Conservation (phyloP, 1,140 invertebrate genomes). For the Zeugodacus cucurbitae region DNA sequence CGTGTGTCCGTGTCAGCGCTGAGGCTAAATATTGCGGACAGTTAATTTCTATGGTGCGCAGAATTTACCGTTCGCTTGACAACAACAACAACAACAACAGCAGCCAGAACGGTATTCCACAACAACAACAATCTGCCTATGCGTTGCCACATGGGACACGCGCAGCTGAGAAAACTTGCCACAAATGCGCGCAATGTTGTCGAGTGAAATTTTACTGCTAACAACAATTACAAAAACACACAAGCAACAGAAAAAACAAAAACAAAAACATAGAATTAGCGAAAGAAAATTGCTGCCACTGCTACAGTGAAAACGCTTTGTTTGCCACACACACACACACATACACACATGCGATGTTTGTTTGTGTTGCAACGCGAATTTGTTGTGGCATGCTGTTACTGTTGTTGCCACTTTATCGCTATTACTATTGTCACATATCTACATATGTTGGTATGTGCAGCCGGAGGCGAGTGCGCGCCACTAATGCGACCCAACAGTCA, state of each 20-base stretch:
- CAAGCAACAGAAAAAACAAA: neutral
- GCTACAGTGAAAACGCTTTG: neutral
- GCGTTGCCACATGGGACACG: neutral
- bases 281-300: neutral
- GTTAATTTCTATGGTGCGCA: conserved; percentile 10
- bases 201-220: conserved; percentile 23
- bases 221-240: neutral
- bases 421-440: neutral
- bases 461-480: neutral
- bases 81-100: neutral
- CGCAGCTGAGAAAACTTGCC: neutral
- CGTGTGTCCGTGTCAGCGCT: neutral
- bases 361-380: neutral
- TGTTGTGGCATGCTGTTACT: conserved; percentile 14
- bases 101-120: neutral
- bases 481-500: neutral
- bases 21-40: conserved; percentile 14
- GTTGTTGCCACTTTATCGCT: neutral
- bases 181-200: conserved; percentile 34
- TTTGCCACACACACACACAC: neutral
- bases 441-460: neutral
- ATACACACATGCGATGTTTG: neutral
- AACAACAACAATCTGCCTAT: neutral
- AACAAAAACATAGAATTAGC: neutral
- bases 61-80: conserved; percentile 7